These are phyloP conservation scores for Charanyca ferruginea DNA, from an alignment of 2,888 invertebrate species.

Conservation along the genomic window DNA sequence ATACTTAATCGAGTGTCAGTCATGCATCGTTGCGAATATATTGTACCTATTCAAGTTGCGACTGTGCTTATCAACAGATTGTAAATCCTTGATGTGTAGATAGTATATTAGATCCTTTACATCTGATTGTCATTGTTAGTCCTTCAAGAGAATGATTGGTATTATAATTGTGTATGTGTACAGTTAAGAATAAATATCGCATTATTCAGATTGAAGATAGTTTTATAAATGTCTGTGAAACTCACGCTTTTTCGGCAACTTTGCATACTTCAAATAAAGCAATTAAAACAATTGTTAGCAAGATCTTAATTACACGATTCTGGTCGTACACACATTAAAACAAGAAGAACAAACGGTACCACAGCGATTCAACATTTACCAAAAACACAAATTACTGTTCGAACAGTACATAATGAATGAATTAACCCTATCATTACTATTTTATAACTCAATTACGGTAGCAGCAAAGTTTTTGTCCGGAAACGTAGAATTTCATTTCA, in stretches of 20 bases:
- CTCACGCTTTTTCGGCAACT: constrained; percentile 27
- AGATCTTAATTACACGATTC: constrained; percentile 50
- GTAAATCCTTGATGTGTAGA: constrained; percentile 34
- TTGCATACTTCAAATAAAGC: constrained; percentile 35
- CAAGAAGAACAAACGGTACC: constrained; percentile 41
- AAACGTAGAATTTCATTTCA: constrained; percentile 51
- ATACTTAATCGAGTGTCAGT: constrained; percentile 52
- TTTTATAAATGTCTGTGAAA: constrained; percentile 27
- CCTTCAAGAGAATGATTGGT: neutral
- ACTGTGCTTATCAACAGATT: constrained; percentile 17
- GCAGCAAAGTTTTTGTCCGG: constrained; percentile 52
- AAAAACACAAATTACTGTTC: constrained; percentile 54
- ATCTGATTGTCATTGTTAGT: constrained; percentile 23
- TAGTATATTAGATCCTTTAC: constrained; percentile 17
- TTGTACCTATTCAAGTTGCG: constrained; percentile 32
- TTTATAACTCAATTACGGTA: constrained; percentile 59
- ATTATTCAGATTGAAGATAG: constrained; percentile 9
- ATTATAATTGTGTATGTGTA: too few relatives aligned
- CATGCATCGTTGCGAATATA: constrained; percentile 41
- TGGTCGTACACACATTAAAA: constrained; percentile 30
- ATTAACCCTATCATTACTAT: constrained; percentile 61
- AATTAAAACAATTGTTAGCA: constrained; percentile 37
- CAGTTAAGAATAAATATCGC: too few relatives aligned
- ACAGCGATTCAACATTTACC: constrained; percentile 39
- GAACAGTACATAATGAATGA: constrained; percentile 55